Evolutionary conservation across 2,888 invertebrate genomes (phyloP).

Genomic region (Helicoverpa assulta): DNA sequence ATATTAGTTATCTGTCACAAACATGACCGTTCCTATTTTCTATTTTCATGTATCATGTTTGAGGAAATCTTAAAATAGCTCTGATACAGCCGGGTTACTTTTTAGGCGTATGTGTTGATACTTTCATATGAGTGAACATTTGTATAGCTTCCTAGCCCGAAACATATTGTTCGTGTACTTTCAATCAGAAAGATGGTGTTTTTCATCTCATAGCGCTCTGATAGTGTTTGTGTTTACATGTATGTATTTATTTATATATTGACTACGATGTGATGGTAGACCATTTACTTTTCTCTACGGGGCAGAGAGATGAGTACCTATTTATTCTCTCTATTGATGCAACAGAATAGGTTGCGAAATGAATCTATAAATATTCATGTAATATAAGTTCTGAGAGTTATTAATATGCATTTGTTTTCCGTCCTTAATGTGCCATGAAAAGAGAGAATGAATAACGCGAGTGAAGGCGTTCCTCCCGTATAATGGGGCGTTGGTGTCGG

Average conservation of each 20-base stretch:
- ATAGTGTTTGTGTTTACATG: neutral
- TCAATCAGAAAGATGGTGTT: neutral
- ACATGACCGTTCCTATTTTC: conserved; percentile 47
- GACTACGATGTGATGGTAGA: neutral
- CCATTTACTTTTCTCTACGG: no score
- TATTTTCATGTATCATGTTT: conserved; percentile 43
- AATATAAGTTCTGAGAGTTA: neutral
- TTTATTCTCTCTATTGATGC: neutral
- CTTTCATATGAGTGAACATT: conserved; percentile 33
- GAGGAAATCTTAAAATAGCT: conserved; percentile 42
- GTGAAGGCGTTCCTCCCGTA: conserved; percentile 62
- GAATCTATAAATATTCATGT: neutral
- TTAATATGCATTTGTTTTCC: conserved; percentile 17
- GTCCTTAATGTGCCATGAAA: conserved; percentile 34
- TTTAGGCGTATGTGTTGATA: conserved; percentile 37
- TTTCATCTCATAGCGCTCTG: conserved; percentile 2
- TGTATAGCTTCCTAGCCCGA: neutral
- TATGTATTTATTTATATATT: no score
- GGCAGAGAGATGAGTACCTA: no score
- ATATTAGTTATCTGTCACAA: conserved; percentile 50
- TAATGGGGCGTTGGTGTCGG: conserved; percentile 70
- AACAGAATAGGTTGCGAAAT: neutral
- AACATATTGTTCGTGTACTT: no score
- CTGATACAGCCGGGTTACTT: conserved; percentile 27
- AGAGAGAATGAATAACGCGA: conserved; percentile 45